Percentiles rank a stretch among this genome's conserved stretches.
phyloP scores from a whole-genome alignment of 2,797 vertebrate species.

The Acipenser oxyrinchus region DNA sequence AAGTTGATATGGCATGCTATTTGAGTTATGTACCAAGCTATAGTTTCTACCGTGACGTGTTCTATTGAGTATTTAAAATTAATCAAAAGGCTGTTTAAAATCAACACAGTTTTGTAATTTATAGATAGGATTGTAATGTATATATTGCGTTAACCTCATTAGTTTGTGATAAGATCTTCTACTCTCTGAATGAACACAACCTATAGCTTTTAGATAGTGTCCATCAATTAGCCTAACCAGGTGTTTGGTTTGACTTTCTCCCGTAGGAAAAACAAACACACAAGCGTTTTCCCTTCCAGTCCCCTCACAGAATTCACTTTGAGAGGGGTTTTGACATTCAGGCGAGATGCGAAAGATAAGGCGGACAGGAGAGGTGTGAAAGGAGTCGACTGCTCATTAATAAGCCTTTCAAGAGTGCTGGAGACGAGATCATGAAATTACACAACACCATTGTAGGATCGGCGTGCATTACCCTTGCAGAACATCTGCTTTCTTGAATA shows the following conservation, averaged over 20 bases:
- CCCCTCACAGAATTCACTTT: neutral
- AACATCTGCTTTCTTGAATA: slow-evolving; percentile 58
- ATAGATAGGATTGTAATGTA: too few species aligned
- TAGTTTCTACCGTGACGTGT: too few species aligned
- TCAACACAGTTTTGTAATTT: too few species aligned
- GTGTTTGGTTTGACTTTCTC: neutral
- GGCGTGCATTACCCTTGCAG: slow-evolving; percentile 23
- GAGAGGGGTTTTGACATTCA: slow-evolving; percentile 9
- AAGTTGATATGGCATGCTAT: too few species aligned
- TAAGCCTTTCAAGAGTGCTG: slow-evolving; percentile 41
- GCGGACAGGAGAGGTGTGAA: neutral
- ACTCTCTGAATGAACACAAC: too few species aligned
- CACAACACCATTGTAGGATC: slow-evolving; percentile 32
- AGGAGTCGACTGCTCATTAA: slow-evolving; percentile 44
- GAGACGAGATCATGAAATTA: slow-evolving; percentile 50
- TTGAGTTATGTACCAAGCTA: too few species aligned
- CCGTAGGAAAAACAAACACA: neutral
- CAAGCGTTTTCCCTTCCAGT: too few species aligned
- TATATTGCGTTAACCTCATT: too few species aligned
- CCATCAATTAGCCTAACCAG: neutral
- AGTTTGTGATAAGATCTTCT: too few species aligned
- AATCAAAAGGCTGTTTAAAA: too few species aligned
- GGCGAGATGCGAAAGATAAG: slow-evolving; percentile 6
- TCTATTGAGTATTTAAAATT: too few species aligned
- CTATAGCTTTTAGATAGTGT: neutral